A percentile compares a stretch with the other conserved stretches of the same genome.
These are phyloP conservation scores for Thymelicus lineola DNA, from an alignment of 2,888 invertebrate genomes.

Conservation along the genomic window DNA sequence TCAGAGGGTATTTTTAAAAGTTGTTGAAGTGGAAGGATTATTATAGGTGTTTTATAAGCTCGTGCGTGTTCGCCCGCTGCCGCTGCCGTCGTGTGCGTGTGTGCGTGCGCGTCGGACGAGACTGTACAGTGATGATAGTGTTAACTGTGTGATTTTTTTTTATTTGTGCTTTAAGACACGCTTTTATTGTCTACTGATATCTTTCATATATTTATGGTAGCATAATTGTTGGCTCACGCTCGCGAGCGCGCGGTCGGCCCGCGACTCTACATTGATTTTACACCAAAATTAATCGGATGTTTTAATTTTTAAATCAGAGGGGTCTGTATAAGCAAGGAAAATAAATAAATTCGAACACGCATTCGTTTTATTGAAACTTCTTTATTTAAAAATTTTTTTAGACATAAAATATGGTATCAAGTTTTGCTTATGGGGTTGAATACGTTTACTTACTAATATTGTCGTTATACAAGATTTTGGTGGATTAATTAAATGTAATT, in stretches of 20 bases:
- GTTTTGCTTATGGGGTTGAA: conserved; percentile 15
- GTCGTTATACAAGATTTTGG: background rate
- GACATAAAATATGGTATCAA: conserved; percentile 24
- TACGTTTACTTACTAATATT: conserved; percentile 1
- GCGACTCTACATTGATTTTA: conserved; percentile 59
- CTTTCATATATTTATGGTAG: conserved; percentile 75
- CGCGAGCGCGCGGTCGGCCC: conserved; percentile 50
- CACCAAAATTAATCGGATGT: conserved; percentile 65
- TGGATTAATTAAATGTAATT: background rate
- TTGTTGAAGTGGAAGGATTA: conserved; percentile 51
- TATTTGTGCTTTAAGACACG: conserved; percentile 76
- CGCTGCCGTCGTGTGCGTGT: background rate
- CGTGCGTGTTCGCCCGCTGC: conserved; percentile 46
- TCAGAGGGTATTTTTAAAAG: conserved; percentile 61
- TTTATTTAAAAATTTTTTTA: conserved; percentile 36
- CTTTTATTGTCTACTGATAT: conserved; percentile 65
- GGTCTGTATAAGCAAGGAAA: conserved; percentile 77
- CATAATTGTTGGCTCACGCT: conserved; percentile 60
- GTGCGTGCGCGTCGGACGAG: conserved; percentile 46
- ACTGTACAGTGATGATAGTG: conserved; percentile 68
- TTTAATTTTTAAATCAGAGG: conserved; percentile 73
- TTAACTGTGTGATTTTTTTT: conserved; percentile 65
- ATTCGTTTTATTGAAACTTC: conserved; percentile 55
- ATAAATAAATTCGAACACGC: conserved; percentile 68
- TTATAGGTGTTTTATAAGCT: conserved; percentile 47